phyloP scores from a whole-genome alignment of 92 coral and sea anemone genomes.

The Porites rus region DNA sequence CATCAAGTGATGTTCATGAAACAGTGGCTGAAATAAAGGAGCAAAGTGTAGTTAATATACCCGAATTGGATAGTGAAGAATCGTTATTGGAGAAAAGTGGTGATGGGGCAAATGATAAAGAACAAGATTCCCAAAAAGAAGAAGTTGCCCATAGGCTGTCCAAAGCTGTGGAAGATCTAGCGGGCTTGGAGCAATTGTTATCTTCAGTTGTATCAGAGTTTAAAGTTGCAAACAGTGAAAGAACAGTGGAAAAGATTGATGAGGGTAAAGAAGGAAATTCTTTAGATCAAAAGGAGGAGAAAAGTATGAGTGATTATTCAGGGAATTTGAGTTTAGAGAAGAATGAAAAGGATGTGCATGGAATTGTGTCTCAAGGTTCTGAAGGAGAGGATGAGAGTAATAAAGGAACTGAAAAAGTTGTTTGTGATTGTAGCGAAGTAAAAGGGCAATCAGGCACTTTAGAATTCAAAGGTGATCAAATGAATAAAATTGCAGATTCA shows the following conservation, averaged over 20 bases:
- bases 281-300: background rate
- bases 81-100: background rate
- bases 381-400: background rate
- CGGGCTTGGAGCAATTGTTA: conserved; percentile 71
- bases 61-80: background rate
- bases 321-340: background rate
- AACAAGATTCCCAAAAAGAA: background rate
- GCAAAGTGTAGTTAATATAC: background rate
- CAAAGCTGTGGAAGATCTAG: conserved; percentile 74
- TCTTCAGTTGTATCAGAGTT: conserved; percentile 54
- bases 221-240: background rate
- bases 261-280: background rate
- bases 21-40: background rate
- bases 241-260: background rate
- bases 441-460: background rate
- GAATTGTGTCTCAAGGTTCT: background rate
- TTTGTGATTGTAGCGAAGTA: background rate
- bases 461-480: background rate
- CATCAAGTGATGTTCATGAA: background rate
- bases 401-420: background rate
- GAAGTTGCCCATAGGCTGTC: conserved; percentile 59
- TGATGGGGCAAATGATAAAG: background rate
- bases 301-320: background rate
- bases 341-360: background rate
- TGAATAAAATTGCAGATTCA: background rate